Percentiles rank a stretch among this genome's conserved stretches.
Conservation (phyloP, 53 echinoderm and acorn worm genomes). For the Stichopus horrens region DNA sequence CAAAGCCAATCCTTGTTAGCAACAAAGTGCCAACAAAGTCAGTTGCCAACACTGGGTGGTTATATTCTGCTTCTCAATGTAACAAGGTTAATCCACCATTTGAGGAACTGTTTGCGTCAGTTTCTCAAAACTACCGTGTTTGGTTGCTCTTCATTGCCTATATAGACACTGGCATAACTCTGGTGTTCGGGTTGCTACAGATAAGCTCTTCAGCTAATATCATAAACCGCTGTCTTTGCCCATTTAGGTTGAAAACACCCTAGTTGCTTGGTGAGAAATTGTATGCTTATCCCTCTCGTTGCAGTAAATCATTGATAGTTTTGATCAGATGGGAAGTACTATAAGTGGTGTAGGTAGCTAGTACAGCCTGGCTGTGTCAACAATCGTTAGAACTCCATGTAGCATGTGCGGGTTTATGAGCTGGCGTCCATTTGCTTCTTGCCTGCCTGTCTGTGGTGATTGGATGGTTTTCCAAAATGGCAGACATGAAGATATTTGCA, state of each 20-base stretch:
- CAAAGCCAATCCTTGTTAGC: too few species aligned
- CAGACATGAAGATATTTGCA: neutral
- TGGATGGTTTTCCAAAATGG: constrained; percentile 21
- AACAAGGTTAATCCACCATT: neutral
- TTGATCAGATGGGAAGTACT: constrained; percentile 16
- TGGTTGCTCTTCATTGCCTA: neutral
- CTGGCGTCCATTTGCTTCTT: constrained; percentile 5
- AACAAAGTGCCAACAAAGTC: too few species aligned
- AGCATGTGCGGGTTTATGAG: neutral
- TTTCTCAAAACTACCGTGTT: neutral
- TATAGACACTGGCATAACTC: constrained; percentile 30
- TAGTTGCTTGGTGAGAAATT: constrained; percentile 24
- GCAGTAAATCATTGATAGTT: constrained; percentile 32
- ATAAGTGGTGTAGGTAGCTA: constrained; percentile 28
- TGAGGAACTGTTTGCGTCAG: neutral
- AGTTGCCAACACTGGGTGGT: too few species aligned
- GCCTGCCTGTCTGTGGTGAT: neutral
- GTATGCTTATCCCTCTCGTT: constrained; percentile 22
- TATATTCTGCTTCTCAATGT: neutral
- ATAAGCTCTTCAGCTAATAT: constrained; percentile 45
- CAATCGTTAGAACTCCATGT: neutral
- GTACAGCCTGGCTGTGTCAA: constrained; percentile 39
- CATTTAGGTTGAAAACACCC: constrained; percentile 25
- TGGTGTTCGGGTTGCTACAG: neutral
- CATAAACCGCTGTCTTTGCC: constrained; percentile 12